Percentiles rank a stretch among this genome's conserved stretches.
Conservation (phyloP, 1,140 invertebrate species). For the Drosophila bocqueti region DNA sequence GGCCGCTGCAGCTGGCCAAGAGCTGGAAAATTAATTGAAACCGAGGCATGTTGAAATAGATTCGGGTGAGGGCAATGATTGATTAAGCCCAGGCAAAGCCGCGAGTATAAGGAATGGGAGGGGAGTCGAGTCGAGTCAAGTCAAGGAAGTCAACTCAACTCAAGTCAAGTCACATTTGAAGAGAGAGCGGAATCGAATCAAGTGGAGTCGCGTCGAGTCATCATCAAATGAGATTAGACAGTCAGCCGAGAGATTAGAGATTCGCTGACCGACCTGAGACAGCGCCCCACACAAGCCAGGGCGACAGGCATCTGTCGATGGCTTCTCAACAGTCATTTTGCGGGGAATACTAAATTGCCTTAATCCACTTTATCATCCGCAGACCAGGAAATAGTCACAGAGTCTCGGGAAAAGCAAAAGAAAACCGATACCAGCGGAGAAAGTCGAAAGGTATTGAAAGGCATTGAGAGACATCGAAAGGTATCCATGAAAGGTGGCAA, state of each 20-base stretch:
- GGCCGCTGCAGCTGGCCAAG: slow-evolving; percentile 63
- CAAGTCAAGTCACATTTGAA: slow-evolving; percentile 19
- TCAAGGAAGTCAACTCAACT: slow-evolving; percentile 8
- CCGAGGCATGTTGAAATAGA: slow-evolving; percentile 61
- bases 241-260: slow-evolving; percentile 51
- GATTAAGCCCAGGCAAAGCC: slow-evolving; percentile 31
- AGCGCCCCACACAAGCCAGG: not conserved
- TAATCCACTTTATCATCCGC: slow-evolving; percentile 38
- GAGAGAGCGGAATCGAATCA: slow-evolving; percentile 19
- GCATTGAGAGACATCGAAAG: not conserved
- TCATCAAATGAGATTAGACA: slow-evolving; percentile 71
- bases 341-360: slow-evolving; percentile 39
- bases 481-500: not conserved
- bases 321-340: slow-evolving; percentile 43
- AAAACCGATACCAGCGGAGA: not conserved
- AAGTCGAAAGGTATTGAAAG: no score
- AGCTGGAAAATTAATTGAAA: slow-evolving; percentile 76
- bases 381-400: slow-evolving; percentile 33
- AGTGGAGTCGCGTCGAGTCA: slow-evolving; percentile 62
- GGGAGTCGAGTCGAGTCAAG: not conserved
- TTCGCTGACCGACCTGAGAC: slow-evolving; percentile 44
- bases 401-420: not conserved
- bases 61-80: slow-evolving; percentile 54
- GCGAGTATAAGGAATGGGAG: not conserved
- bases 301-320: slow-evolving; percentile 38